Conservation (phyloP, 2,888 invertebrate genomes). For the Penaeus monodon region DNA sequence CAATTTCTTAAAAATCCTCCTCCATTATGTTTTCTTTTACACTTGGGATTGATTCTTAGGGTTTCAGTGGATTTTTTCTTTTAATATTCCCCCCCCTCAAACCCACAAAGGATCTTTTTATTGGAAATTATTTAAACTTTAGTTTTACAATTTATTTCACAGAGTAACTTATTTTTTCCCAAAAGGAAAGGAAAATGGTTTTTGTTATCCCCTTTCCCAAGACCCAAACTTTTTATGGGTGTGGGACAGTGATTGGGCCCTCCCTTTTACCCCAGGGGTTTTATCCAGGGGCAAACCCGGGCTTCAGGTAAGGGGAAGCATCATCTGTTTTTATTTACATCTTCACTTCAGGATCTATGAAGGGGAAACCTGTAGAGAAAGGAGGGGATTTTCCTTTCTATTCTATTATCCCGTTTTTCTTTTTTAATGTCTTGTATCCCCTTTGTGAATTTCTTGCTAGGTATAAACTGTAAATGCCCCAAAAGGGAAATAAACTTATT, state of each 20-base stretch:
- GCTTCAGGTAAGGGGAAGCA: conserved; percentile 79
- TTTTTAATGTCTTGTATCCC: no score
- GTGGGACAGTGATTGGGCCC: conserved; percentile 91
- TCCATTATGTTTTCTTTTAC: no score
- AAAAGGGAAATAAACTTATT: no score
- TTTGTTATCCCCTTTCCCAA: conserved; percentile 87
- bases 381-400: not conserved
- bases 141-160: not conserved
- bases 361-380: not conserved
- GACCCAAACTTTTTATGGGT: conserved; percentile 92
- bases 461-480: not conserved
- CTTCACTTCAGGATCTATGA: not conserved
- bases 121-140: not conserved
- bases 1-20: no score
- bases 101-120: not conserved
- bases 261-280: conserved; percentile 98
- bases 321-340: not conserved
- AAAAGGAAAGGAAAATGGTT: conserved; percentile 81
- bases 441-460: no score
- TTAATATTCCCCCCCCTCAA: no score
- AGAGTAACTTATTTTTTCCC: not conserved
- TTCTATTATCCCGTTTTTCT: no score
- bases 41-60: no score
- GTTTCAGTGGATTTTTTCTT: no score
- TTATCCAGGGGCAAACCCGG: conserved; percentile 96